Conservation (phyloP, 2,113 vertebrate species). For the Diphyllodes magnificus region DNA sequence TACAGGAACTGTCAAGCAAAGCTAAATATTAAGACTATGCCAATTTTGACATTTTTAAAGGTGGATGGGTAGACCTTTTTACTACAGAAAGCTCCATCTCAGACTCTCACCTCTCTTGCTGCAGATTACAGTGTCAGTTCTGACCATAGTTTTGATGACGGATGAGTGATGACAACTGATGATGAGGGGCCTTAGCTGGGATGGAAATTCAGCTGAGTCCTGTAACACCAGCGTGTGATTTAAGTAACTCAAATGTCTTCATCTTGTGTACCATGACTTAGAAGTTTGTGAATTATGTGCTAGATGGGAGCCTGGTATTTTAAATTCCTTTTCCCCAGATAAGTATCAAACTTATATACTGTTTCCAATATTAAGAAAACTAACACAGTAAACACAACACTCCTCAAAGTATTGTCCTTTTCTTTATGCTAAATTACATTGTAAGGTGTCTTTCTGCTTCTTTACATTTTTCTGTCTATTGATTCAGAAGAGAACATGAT, state of each 20-base stretch:
- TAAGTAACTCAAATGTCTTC: not conserved
- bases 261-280: not conserved
- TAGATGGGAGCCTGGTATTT: not conserved
- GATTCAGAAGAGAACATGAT: not conserved
- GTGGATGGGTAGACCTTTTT: not conserved
- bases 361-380: not conserved
- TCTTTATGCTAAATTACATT: not conserved
- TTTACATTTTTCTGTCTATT: not conserved
- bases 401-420: not conserved
- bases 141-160: not conserved
- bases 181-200: not conserved
- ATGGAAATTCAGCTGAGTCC: not conserved
- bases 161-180: not conserved
- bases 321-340: not conserved
- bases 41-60: conserved; percentile 8
- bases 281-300: not conserved
- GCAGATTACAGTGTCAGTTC: not conserved
- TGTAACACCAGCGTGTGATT: not conserved
- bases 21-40: not conserved
- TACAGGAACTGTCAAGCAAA: not conserved
- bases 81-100: not conserved
- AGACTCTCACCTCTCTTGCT: not conserved
- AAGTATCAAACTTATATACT: not conserved
- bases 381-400: not conserved
- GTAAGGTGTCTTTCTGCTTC: not conserved